Evolutionary conservation across 2,113 vertebrate species (phyloP).

Genomic region (Tetrao urogallus): DNA sequence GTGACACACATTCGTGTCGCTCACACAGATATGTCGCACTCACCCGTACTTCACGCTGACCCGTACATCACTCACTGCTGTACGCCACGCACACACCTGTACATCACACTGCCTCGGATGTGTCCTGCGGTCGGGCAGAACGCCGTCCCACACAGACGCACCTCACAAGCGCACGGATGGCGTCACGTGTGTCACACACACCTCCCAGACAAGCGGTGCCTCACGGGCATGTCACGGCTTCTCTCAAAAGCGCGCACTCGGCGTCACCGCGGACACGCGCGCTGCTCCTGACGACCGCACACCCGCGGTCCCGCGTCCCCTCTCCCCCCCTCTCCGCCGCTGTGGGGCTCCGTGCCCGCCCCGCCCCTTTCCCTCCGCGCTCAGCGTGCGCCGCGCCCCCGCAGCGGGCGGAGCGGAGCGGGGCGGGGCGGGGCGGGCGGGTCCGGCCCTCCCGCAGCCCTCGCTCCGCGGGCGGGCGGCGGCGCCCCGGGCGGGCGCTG

Average conservation of each 20-base stretch:
- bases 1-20: too few species aligned
- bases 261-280: too few species aligned
- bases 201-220: too few species aligned
- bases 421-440: conserved; percentile 31
- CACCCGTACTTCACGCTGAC: too few species aligned
- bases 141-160: background rate
- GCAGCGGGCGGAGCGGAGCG: background rate
- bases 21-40: too few species aligned
- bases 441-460: conserved; percentile 44
- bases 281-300: too few species aligned
- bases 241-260: too few species aligned
- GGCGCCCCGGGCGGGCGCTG: conserved; percentile 13
- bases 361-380: background rate
- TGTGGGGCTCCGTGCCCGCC: too few species aligned
- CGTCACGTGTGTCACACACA: background rate
- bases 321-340: background rate
- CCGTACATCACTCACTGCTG: too few species aligned
- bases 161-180: background rate
- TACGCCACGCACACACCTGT: too few species aligned
- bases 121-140: background rate
- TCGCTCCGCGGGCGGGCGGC: background rate
- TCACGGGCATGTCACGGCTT: too few species aligned
- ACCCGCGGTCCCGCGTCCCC: too few species aligned
- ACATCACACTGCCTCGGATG: fast-evolving
- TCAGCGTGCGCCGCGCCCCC: background rate